Conservation (phyloP, 2,113 vertebrate species). For the Peromyscus maniculatus region DNA sequence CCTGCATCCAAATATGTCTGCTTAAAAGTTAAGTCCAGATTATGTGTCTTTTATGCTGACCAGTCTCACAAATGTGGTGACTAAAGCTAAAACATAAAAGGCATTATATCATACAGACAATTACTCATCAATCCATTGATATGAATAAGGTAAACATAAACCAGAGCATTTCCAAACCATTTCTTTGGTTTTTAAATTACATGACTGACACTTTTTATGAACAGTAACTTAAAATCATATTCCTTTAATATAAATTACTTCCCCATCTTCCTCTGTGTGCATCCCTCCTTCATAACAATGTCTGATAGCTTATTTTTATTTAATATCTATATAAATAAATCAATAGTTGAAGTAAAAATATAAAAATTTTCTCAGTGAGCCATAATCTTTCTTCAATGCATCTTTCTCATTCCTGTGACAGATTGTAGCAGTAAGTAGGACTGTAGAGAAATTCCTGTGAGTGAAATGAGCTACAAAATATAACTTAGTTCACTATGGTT, state of each 20-base stretch:
- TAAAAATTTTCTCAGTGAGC: no score
- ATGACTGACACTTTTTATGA: neutral
- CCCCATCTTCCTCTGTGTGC: no score
- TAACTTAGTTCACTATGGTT: no score
- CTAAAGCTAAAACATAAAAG: neutral
- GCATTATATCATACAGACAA: neutral
- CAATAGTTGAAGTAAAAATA: no score
- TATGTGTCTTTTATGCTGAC: neutral
- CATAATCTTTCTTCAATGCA: no score
- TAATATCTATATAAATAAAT: no score
- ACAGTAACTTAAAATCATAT: no score
- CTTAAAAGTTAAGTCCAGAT: constrained; percentile 16
- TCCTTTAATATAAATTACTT: no score
- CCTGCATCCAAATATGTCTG: constrained; percentile 28
- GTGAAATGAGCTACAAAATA: no score
- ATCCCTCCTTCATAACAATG: no score
- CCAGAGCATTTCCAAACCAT: neutral
- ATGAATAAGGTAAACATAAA: neutral
- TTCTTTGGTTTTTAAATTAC: neutral
- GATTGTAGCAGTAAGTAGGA: neutral
- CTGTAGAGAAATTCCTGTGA: no score
- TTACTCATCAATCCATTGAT: neutral
- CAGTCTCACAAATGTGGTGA: neutral
- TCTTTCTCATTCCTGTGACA: neutral
- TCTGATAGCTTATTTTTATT: no score